Base-by-base conservation (phyloP, 2,113 vertebrate species). In the Petrocephalus zakoni region DNA sequence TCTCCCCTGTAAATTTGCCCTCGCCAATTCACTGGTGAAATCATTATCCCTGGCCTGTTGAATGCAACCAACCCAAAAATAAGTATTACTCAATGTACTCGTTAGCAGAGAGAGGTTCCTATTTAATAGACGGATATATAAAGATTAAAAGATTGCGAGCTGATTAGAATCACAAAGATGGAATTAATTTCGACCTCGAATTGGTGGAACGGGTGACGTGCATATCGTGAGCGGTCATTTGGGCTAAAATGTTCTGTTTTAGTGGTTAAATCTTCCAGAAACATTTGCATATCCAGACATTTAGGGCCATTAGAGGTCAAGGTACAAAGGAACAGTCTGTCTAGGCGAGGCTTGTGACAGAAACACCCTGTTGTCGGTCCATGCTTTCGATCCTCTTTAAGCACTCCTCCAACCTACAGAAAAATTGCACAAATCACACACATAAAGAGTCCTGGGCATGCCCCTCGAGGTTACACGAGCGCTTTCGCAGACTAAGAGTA, bases 1-100 rank as follows among this genome's bases (percentile, higher is more conserved):
- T 87, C 52, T 21, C 34, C 55, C 86, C 86, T 61, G 64, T 87
- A 87, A 75, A 75, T 75, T 87, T 87, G 49, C 46, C 87, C n/a
- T 78, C n/a, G 15, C 87, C 42, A 87, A 52, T 87, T 87, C 64
- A 75, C 58, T 87, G 64, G 58, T 87, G 58, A 87, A 87, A 87
- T 78, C 87, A 72, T 78, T 87, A 87, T 56, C 86, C 34, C 86
- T 46, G 86, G 53, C 86, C 86, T 87, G 86, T 64, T 61, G 86
- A 87, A 61, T 86, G 84, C 84, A 86, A 86, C 84, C 84, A 56
- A 56, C 84, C 84, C 84, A 86, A 86, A 86, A 86, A 86, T 56
- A 86, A 86, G 52, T 56, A 86, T 86, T 86, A 86, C 84, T 86
- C 84, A 86, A 86, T 86, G 84, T 86, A 55, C 84, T 86, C 52